These are phyloP conservation scores for Fopius arisanus DNA, from an alignment of 1,140 invertebrate genomes.

Conservation along the genomic window DNA sequence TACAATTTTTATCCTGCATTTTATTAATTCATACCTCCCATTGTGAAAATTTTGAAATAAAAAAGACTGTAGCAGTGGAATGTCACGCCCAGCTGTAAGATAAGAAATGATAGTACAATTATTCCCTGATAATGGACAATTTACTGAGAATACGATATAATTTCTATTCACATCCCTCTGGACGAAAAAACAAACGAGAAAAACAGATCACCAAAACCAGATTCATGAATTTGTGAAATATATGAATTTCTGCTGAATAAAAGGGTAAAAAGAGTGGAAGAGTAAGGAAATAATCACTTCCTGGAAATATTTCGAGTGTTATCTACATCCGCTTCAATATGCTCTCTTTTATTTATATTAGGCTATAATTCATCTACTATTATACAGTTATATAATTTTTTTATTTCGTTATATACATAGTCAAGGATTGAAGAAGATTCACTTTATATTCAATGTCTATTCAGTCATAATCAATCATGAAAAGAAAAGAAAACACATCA, in stretches of 20 bases:
- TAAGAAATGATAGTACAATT: background rate
- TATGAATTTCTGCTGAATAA: no score
- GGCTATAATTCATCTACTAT: conserved; percentile 19
- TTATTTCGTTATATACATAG: conserved; percentile 28
- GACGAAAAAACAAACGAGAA: no score
- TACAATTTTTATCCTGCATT: no score
- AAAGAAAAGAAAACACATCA: no score
- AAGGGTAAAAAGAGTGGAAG: no score
- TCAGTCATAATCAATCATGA: no score
- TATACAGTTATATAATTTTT: conserved; percentile 23
- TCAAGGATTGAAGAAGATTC: background rate
- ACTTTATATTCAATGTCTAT: background rate
- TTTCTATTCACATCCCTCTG: no score
- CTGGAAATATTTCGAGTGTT: background rate
- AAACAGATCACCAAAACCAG: no score
- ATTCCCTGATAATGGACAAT: background rate
- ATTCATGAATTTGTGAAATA: no score
- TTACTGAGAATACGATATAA: background rate
- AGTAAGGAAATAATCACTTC: background rate
- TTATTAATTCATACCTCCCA: no score
- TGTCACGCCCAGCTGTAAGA: background rate
- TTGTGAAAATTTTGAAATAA: background rate
- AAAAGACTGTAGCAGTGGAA: background rate
- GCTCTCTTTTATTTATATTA: background rate
- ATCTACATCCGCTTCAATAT: background rate